phyloP scores from a whole-genome alignment of 2,113 vertebrate genomes.

The Seriola quinqueradiata region DNA sequence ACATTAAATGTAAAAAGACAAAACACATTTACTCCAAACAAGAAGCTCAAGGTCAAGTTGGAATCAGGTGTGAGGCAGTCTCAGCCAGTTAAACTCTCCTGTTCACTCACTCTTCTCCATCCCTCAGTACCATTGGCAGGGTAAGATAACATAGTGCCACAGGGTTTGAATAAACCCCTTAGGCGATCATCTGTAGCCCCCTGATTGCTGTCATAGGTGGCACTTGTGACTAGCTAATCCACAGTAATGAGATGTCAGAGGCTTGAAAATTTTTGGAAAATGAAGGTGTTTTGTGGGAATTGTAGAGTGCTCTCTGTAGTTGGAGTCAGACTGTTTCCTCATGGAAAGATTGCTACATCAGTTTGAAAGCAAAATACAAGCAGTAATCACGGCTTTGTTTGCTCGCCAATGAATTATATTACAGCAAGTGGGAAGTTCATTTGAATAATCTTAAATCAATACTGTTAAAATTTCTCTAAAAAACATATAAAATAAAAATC shows the following conservation, averaged over 20 bases:
- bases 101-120: conserved; percentile 22
- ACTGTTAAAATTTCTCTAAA: conserved; percentile 15
- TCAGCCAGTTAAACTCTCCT: conserved; percentile 26
- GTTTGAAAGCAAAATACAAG: conserved; percentile 33
- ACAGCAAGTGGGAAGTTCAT: conserved; percentile 55
- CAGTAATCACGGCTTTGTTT: conserved; percentile 30
- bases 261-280: conserved; percentile 40
- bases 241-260: conserved; percentile 66
- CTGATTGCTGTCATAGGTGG: conserved; percentile 65
- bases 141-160: conserved; percentile 43
- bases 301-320: neutral
- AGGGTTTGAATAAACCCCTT: conserved; percentile 63
- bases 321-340: conserved; percentile 9
- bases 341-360: conserved; percentile 7
- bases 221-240: conserved; percentile 63
- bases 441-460: conserved; percentile 68
- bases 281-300: conserved; percentile 30
- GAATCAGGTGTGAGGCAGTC: conserved; percentile 21
- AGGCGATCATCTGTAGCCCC: conserved; percentile 63
- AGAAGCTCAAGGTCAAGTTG: conserved; percentile 31
- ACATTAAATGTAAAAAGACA: conserved; percentile 13
- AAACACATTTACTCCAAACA: conserved; percentile 35
- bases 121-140: conserved; percentile 25
- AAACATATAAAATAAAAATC: conserved; percentile 15
- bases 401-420: conserved; percentile 42